phyloP scores from a whole-genome alignment of 64 coral and sea anemone genomes.

The Actinia equina region DNA sequence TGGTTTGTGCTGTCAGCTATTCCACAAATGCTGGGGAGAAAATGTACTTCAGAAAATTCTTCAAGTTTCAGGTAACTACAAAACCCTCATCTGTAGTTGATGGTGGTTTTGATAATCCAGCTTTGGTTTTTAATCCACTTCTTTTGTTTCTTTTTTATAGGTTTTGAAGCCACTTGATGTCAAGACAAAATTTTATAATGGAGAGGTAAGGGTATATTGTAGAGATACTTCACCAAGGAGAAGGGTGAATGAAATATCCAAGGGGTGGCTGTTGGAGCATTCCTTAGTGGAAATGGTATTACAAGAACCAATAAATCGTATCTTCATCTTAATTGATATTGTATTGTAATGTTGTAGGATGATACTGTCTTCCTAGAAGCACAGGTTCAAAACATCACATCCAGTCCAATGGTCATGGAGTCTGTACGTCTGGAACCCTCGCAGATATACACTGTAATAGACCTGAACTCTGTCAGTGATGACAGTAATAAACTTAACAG shows the following conservation, averaged over 20 bases:
- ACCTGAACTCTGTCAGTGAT: constrained; percentile 59
- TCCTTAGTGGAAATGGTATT: too few relatives aligned
- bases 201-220: constrained; percentile 50
- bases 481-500: constrained; percentile 14
- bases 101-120: not conserved
- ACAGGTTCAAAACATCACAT: constrained; percentile 98
- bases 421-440: constrained; percentile 94
- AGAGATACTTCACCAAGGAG: too few relatives aligned
- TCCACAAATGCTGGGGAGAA: constrained; percentile 76
- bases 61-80: constrained; percentile 83
- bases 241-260: too few relatives aligned
- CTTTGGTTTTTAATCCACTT: not conserved
- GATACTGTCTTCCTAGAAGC: constrained; percentile 88
- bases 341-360: constrained; percentile 41
- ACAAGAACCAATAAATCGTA: too few relatives aligned
- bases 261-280: too few relatives aligned
- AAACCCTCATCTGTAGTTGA: not conserved
- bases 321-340: not conserved
- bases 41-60: constrained; percentile 98
- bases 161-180: constrained; percentile 98
- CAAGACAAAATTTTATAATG: constrained; percentile 98
- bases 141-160: constrained; percentile 13
- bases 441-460: constrained; percentile 56
- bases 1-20: constrained; percentile 98
- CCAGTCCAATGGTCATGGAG: constrained; percentile 94